These are phyloP conservation scores for Carcinoscorpius rotundicauda DNA, from an alignment of 1,140 invertebrate species.

Conservation along the genomic window DNA sequence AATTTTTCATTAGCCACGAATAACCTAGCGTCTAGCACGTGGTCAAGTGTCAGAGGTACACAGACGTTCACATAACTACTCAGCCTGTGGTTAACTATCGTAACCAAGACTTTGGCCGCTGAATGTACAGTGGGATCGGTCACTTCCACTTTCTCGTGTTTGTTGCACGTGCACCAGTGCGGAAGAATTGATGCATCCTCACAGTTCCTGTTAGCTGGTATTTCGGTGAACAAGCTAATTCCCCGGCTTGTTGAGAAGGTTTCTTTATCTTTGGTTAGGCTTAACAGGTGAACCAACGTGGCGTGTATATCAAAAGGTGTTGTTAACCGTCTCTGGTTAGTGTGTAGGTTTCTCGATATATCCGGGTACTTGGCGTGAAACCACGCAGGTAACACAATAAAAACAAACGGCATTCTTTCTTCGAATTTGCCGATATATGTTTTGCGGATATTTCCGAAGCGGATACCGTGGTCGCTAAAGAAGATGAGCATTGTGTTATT, in stretches of 20 bases:
- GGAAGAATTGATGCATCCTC: constrained; percentile 30
- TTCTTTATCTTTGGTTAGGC: constrained; percentile 5
- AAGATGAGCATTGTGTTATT: constrained; percentile 55
- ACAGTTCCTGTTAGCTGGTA: constrained; percentile 42
- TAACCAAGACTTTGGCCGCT: constrained; percentile 24
- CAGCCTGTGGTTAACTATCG: constrained; percentile 17
- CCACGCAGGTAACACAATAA: constrained; percentile 58
- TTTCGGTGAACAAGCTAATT: constrained; percentile 58
- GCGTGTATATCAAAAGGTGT: constrained; percentile 41
- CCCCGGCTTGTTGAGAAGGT: constrained; percentile 30
- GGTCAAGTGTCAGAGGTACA: constrained; percentile 41
- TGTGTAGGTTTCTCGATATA: constrained; percentile 49
- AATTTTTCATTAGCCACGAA: constrained; percentile 42
- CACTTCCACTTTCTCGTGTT: constrained; percentile 8
- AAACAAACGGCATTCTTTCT: constrained; percentile 58
- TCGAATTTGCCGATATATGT: constrained; percentile 55
- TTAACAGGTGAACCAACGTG: constrained; percentile 28
- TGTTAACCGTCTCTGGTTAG: constrained; percentile 43
- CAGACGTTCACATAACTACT: constrained; percentile 38
- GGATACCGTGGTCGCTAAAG: constrained; percentile 83
- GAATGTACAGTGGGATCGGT: constrained; percentile 7
- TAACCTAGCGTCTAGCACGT: constrained; percentile 53
- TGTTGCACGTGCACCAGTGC: constrained; percentile 37
- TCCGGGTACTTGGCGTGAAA: constrained; percentile 49
- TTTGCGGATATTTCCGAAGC: constrained; percentile 66